These are phyloP conservation scores for Nymphalis io DNA, from an alignment of 1,140 invertebrate genomes.

Conservation along the genomic window DNA sequence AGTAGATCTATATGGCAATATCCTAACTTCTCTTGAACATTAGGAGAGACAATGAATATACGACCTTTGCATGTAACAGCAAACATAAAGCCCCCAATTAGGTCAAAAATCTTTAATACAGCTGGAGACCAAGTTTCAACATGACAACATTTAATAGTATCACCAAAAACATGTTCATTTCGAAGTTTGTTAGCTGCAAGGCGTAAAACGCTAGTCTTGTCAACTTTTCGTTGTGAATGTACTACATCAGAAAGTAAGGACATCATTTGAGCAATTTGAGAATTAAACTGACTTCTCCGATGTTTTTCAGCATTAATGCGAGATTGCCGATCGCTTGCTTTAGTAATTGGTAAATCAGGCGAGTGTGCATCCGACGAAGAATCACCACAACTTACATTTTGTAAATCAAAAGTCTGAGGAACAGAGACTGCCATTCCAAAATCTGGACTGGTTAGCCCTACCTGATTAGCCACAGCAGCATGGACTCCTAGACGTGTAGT, in stretches of 20 bases:
- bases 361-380: constrained; percentile 70
- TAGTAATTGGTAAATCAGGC: constrained; percentile 57
- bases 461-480: constrained; percentile 46
- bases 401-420: constrained; percentile 51
- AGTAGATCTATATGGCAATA: constrained; percentile 93
- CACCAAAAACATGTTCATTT: constrained; percentile 81
- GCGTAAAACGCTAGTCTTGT: constrained; percentile 94
- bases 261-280: constrained; percentile 91
- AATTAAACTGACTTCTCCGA: constrained; percentile 93
- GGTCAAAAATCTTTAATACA: constrained; percentile 80
- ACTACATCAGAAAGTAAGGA: constrained; percentile 91
- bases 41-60: constrained; percentile 92
- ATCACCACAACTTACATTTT: constrained; percentile 54
- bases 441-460: constrained; percentile 49
- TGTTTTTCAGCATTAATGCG: constrained; percentile 94
- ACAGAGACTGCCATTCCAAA: constrained; percentile 56
- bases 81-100: constrained; percentile 88
- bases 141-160: constrained; percentile 74
- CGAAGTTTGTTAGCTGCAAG: constrained; percentile 90
- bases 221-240: constrained; percentile 90
- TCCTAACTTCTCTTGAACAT: constrained; percentile 91
- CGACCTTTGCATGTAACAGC: constrained; percentile 90
- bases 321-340: constrained; percentile 85
- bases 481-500: constrained; percentile 53
- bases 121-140: constrained; percentile 71